phyloP scores from a whole-genome alignment of 2,797 vertebrate species.

The Sparidentex hasta region DNA sequence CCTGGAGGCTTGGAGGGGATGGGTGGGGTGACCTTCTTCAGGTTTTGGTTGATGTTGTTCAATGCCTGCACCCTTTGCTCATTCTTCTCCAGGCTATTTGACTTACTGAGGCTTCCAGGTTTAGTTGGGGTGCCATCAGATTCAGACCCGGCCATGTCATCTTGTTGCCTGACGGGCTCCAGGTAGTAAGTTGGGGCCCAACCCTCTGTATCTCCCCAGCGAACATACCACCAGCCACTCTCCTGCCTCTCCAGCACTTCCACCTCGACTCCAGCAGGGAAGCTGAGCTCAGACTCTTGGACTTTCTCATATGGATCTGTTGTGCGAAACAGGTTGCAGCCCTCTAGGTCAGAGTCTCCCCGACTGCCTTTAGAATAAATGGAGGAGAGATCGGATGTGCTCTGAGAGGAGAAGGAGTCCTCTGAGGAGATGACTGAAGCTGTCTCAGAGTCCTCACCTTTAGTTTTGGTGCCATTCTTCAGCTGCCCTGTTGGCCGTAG shows the following conservation, averaged over 20 bases:
- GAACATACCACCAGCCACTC: conserved; percentile 98
- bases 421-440: conserved; percentile 91
- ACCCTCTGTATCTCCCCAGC: conserved; percentile 92
- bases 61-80: conserved; percentile 95
- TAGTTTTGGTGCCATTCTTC: conserved; percentile 91
- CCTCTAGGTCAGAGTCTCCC: conserved; percentile 89
- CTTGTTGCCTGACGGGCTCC: conserved; percentile 87
- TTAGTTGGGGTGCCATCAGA: conserved; percentile 85
- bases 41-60: conserved; percentile 95
- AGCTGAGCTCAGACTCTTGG: conserved; percentile 96
- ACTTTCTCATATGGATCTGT: conserved; percentile 95
- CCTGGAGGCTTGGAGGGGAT: conserved; percentile 97
- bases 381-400: conserved; percentile 91
- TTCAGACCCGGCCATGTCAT: conserved; percentile 84
- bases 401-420: conserved; percentile 90
- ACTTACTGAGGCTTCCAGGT: conserved; percentile 92
- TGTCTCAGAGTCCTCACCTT: conserved; percentile 93
- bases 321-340: conserved; percentile 87
- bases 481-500: conserved; percentile 95
- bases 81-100: conserved; percentile 97
- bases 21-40: conserved; percentile 92
- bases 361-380: conserved; percentile 88
- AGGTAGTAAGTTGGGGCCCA: conserved; percentile 98
- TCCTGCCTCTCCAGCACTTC: conserved; percentile 96
- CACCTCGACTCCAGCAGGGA: conserved; percentile 94